Base-by-base conservation (phyloP, 2,113 vertebrate species). In the Spermophilus dauricus region DNA sequence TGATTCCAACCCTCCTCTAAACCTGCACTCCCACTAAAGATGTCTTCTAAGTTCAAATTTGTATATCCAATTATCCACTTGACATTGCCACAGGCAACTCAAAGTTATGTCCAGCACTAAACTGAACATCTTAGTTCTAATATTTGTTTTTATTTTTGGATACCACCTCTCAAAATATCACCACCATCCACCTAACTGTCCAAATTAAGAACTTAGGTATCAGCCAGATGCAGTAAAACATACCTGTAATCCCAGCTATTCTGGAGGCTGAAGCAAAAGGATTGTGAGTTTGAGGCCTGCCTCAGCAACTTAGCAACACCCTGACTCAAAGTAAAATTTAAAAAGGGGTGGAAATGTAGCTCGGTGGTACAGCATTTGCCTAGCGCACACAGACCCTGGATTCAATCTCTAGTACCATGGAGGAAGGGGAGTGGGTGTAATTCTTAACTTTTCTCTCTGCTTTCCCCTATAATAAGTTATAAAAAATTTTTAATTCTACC, bases 101-200 rank as follows among this genome's bases (percentile, higher is more conserved):
- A 88, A 75, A 94, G 42, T 67, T 65, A 65, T 16, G 16, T 58
- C 53, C 5, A 83, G 14, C 93, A 89, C 42, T 73, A 76, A 91
- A 90, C 26, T 83, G 67, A 39, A 65, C 24, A 58, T 88, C 32
- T 51, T 77, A 24, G 51, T 91, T 48, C 26, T 22, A 67, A 70
- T 34, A 89, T 34, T 53, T 82, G 39, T 67, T 69, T 87, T 69
- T 78, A 83, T 70, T 95, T 48, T 45, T 86, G 1, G 1, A n/a
- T 26, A 67, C 12, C n/a, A 70, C 51, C 84, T 18, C 89, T 83
- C 86, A 93, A 83, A 94, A 77, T 37, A 94, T 80, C 34, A 91
- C 37, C n/a, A 67, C 42, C 34, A 87, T 65, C 65, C 8, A 63
- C 45, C 63, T 28, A 70, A 20, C 1, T 82, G 20, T 63, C 37